Evolutionary conservation across 2,797 vertebrate genomes (phyloP), one percentile per base, ranked within the genome.

Genomic region (Characodon lateralis): DNA sequence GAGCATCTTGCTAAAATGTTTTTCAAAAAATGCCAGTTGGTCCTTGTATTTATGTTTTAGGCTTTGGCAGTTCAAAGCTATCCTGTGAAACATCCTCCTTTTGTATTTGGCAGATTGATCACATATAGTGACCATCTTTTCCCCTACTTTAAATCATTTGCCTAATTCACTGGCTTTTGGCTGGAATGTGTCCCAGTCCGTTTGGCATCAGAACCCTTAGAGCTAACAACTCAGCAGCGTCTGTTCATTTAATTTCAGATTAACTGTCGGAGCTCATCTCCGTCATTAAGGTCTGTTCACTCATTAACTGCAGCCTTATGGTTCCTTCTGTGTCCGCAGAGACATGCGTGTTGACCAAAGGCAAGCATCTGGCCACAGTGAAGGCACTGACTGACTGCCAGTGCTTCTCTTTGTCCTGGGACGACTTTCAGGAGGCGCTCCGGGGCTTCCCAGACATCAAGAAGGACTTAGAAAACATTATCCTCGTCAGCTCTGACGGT

Each of bases 381-480:
- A 92, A 83, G 85, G 89, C 91, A 43, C 85, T 93, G 85, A 94
- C 89, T n/a, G 81, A 93, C 86, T 92, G 93, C 83, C 91, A 92
- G 81, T 93, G 95, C 76, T 96, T 96, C 93, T 94, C 93, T 83
- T 89, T 95, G 75, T 91, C 93, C 53, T 92, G 88, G 73, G 78
- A 88, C 9, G 89, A 92, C 80, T 93, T 95, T 74, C 87, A 91
- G 61, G 73, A 88, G 48, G 78, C 84, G 31, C 87, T 96, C 84
- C 74, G 91, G 82, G 81, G 86, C 80, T 94, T 94, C 83, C 94
- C 94, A 79, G 93, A 94, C 13, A 79, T 94, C 72, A 87, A 61
- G 85, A 93, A 89, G 84, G 92, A 96, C 72, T 26, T 95, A 4
- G 92, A 92, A 16, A 93, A 92, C 74, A 73, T 86, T 69, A 51